Base-by-base conservation (phyloP, 2,888 invertebrate species). In the Coleophora flavipennella region DNA sequence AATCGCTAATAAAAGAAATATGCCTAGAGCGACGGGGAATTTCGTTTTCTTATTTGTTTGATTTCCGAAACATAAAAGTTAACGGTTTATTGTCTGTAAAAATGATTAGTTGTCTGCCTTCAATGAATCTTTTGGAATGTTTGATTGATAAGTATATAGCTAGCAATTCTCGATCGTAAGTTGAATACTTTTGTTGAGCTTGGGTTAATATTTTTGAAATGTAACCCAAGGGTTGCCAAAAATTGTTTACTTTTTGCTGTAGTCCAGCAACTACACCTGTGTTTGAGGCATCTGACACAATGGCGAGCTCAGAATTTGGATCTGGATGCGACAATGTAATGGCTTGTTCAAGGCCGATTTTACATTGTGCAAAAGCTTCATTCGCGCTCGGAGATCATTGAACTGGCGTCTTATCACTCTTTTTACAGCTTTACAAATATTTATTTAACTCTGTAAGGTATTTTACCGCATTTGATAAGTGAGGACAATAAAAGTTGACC, bases 301-400 rank as follows among this genome's bases (percentile, higher is more conserved):
- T n/a, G n/a, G n/a, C n/a, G n/a, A n/a, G n/a, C n/a, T n/a, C n/a
- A n/a, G n/a, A n/a, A n/a, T n/a, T n/a, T n/a, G n/a, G n/a, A n/a
- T n/a, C n/a, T n/a, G n/a, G n/a, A n/a, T n/a, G 53, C 2, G 50
- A 48, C 6, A 67, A 43, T 10, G 57, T 43, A 4, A 55, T 51
- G 9, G 57, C 55, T 14, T 51, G 39, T 20, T 42, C 33, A 8
- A 57, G 42, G 12, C 38, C 44, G n/a, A 39, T 10, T 42, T 61
- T 63, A 36, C 52, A 46, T 35, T 43, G 12, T 20, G 45, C 35
- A 40, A 59, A 56, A 3, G 53, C 54, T 33, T 37, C 25, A 13
- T 40, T 39, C 6, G 48, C 32, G 13, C 44, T 48, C 1, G 36
- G 7, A 1, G 45, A 49, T 56, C 58, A 61, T 0, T 34, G 4